Percentiles rank a stretch among this genome's conserved stretches.
Conservation (phyloP, 2,113 vertebrate species). For the Eulacestoma nigropectus region DNA sequence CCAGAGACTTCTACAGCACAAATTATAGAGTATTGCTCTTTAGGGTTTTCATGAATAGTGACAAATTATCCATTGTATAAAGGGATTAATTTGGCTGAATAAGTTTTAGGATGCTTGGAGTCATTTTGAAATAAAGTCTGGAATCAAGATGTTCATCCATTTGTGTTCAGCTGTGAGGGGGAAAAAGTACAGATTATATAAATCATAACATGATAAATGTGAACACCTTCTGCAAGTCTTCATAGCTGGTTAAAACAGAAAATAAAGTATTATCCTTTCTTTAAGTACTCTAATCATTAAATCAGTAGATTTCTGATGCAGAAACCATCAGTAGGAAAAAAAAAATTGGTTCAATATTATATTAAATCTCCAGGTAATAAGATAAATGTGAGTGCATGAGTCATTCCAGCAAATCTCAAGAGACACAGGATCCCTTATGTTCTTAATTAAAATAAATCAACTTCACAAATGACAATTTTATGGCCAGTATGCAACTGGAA, state of each 20-base stretch:
- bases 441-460: not conserved
- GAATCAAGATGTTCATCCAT: not conserved
- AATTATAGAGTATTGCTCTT: not conserved
- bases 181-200: not conserved
- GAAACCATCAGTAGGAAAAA: not conserved
- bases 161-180: not conserved
- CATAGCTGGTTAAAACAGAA: not conserved
- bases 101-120: not conserved
- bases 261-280: not conserved
- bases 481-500: not conserved
- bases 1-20: not conserved
- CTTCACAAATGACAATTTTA: not conserved
- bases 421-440: not conserved
- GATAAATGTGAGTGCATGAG: not conserved
- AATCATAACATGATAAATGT: not conserved
- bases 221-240: not conserved
- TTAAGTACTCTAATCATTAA: not conserved
- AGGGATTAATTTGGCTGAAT: not conserved
- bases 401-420: not conserved
- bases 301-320: not conserved
- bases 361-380: not conserved
- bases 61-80: not conserved
- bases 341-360: not conserved
- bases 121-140: not conserved
- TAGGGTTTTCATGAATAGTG: not conserved